Conservation (phyloP, 1,140 invertebrate genomes). For the Drosophila tristis region DNA sequence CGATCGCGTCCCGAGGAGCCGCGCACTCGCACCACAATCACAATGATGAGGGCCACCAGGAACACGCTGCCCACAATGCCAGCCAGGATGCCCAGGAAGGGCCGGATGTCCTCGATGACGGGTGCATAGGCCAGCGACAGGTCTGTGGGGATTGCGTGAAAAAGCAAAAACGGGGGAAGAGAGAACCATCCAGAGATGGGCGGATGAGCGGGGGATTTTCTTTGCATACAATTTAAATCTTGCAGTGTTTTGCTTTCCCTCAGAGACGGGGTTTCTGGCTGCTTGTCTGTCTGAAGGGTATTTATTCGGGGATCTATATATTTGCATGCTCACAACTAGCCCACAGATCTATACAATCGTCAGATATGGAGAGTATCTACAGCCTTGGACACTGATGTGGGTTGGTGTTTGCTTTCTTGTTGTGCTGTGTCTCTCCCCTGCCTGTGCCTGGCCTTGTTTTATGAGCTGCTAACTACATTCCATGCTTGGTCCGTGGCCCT, state of each 20-base stretch:
- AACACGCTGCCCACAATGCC: conserved; percentile 90
- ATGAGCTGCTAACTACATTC: conserved; percentile 79
- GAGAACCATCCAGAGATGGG: conserved; percentile 40
- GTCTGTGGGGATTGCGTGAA: conserved; percentile 49
- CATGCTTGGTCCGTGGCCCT: conserved; percentile 40
- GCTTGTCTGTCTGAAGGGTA: too few relatives aligned
- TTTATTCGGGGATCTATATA: too few relatives aligned
- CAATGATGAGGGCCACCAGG: conserved; percentile 89
- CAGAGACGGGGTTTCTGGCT: too few relatives aligned
- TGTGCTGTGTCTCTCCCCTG: neutral
- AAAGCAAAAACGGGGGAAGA: neutral
- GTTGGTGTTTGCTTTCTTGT: neutral
- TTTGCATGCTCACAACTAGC: too few relatives aligned
- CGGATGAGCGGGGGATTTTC: conserved; percentile 48
- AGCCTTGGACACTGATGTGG: too few relatives aligned
- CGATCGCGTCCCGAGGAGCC: conserved; percentile 87
- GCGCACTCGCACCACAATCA: conserved; percentile 88
- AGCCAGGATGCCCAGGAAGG: conserved; percentile 89
- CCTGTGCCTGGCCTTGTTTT: conserved; percentile 63
- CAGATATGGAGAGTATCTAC: too few relatives aligned
- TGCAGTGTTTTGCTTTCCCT: too few relatives aligned
- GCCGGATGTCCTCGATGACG: conserved; percentile 88
- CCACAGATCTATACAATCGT: too few relatives aligned
- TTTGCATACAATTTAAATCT: too few relatives aligned
- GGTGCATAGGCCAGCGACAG: conserved; percentile 77